Evolutionary conservation across 1,140 invertebrate genomes (phyloP).

Genomic region (Frieseomelitta varia): DNA sequence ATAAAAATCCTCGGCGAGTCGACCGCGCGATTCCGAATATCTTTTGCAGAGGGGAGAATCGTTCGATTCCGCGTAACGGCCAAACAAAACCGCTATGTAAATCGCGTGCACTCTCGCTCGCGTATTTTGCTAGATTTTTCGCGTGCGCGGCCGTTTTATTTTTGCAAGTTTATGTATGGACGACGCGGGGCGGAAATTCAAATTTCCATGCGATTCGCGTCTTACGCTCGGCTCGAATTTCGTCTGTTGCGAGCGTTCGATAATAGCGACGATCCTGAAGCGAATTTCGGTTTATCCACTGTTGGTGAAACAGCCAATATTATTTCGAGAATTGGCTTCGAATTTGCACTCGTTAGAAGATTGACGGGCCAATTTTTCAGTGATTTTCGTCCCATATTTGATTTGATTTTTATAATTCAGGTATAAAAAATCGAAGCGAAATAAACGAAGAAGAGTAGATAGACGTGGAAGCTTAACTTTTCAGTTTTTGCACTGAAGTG

Average conservation of each 20-base stretch:
- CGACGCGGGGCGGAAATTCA: not conserved
- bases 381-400: no score
- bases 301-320: not conserved
- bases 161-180: constrained; percentile 5
- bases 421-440: no score
- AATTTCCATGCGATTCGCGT: not conserved
- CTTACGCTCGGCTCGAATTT: not conserved
- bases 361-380: no score
- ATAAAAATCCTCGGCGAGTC: constrained; percentile 41
- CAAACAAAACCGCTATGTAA: constrained; percentile 35
- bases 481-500: no score
- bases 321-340: not conserved
- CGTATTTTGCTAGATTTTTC: constrained; percentile 32
- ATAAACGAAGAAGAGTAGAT: no score
- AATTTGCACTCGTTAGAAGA: not conserved
- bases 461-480: no score
- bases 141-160: constrained; percentile 1
- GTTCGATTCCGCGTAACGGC: constrained; percentile 18
- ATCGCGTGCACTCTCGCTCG: constrained; percentile 6
- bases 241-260: not conserved
- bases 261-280: not conserved
- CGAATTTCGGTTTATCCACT: not conserved
- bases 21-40: constrained; percentile 31
- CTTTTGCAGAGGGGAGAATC: not conserved
- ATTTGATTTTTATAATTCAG: no score